These are phyloP conservation scores for Sinodicranocentrus sp. DNA, from an alignment of 2,888 invertebrate species.

Conservation along the genomic window DNA sequence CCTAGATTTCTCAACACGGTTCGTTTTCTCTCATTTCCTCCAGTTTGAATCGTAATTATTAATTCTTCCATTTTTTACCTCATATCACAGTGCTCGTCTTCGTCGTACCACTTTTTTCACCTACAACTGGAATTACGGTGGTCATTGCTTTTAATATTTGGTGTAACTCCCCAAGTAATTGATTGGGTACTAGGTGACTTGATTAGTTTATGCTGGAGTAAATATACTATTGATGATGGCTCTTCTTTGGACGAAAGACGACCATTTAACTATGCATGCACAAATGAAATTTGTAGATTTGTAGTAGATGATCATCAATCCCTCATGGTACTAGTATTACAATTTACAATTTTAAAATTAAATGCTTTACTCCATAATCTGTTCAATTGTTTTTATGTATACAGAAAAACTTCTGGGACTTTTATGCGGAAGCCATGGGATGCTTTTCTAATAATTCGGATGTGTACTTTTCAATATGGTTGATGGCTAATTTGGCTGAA, in stretches of 20 bases:
- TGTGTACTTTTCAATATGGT: slow-evolving; percentile 70
- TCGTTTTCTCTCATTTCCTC: no score
- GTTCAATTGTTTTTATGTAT: slow-evolving; percentile 1
- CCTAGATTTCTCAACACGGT: no score
- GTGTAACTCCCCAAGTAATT: slow-evolving; percentile 30
- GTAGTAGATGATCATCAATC: slow-evolving; percentile 78
- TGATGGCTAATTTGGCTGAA: slow-evolving; percentile 64
- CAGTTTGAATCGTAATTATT: no score
- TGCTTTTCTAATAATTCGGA: slow-evolving; percentile 17
- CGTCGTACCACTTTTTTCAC: slow-evolving; percentile 80
- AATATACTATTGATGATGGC: slow-evolving; percentile 33
- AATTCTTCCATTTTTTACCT: slow-evolving; percentile 67
- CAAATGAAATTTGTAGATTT: slow-evolving; percentile 83
- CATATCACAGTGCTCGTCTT: slow-evolving; percentile 79
- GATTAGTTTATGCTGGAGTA: slow-evolving; percentile 63
- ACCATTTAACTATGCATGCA: slow-evolving; percentile 82
- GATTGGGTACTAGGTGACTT: slow-evolving; percentile 72
- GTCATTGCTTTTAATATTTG: slow-evolving; percentile 78
- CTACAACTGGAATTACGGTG: slow-evolving; percentile 80
- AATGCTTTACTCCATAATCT: no score
- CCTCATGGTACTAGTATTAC: slow-evolving; percentile 67
- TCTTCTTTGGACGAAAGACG: slow-evolving; percentile 78
- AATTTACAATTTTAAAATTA: no score
- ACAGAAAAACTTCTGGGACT: slow-evolving; percentile 43
- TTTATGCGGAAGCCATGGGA: slow-evolving; percentile 25